These are phyloP conservation scores for Cataglyphis hispanica DNA, from an alignment of 1,140 invertebrate genomes.

Conservation along the genomic window DNA sequence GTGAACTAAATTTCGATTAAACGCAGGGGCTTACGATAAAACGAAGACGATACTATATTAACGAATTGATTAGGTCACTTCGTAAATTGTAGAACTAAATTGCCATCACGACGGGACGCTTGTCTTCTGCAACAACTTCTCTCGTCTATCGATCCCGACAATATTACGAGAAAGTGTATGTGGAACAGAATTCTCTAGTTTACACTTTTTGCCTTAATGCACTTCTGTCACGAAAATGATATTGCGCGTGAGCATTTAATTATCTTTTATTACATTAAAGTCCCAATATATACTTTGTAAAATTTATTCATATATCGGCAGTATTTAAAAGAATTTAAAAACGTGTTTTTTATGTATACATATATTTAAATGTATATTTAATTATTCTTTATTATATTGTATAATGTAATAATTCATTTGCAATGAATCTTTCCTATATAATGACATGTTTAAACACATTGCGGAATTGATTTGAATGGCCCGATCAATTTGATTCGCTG, in stretches of 20 bases:
- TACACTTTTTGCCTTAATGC: neutral
- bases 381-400: neutral
- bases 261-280: neutral
- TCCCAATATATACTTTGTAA: neutral
- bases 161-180: neutral
- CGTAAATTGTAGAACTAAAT: neutral
- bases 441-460: neutral
- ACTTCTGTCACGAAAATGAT: neutral
- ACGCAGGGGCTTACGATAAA: neutral
- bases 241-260: neutral
- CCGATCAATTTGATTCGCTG: neutral
- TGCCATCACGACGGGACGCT: neutral
- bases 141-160: neutral
- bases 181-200: neutral
- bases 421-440: neutral
- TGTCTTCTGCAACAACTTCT: neutral
- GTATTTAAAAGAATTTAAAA: neutral
- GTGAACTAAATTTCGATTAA: slow-evolving; percentile 77
- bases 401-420: neutral
- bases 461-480: neutral
- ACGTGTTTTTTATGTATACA: neutral
- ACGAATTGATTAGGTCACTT: neutral
- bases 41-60: slow-evolving; percentile 2
- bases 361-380: neutral
- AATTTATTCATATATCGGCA: neutral